phyloP scores from a whole-genome alignment of 2,888 invertebrate genomes.

The Agrochola macilenta region DNA sequence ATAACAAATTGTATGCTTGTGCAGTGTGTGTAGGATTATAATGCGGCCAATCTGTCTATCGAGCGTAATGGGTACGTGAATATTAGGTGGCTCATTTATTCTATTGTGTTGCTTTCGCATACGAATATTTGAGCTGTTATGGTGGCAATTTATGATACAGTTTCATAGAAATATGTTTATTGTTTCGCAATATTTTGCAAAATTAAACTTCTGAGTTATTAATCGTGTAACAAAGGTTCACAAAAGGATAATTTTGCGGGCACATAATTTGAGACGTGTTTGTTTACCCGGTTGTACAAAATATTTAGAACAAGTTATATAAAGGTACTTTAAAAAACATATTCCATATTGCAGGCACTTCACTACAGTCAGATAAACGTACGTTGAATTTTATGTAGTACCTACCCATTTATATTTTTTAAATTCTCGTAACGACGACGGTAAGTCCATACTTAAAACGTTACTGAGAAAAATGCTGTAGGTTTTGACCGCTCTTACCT shows the following conservation, averaged over 20 bases:
- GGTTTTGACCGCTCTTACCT: background rate
- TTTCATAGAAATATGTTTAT: slow-evolving; percentile 17
- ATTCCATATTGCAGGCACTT: background rate
- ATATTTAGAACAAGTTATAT: background rate
- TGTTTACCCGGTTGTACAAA: slow-evolving; percentile 12
- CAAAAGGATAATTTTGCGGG: slow-evolving; percentile 46
- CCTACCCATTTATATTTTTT: background rate
- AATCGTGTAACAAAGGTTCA: slow-evolving; percentile 21
- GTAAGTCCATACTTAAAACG: background rate
- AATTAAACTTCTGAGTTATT: slow-evolving; percentile 49
- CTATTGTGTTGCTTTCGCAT: slow-evolving; percentile 33
- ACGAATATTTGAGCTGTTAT: slow-evolving; percentile 30
- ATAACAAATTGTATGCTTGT: slow-evolving; percentile 18
- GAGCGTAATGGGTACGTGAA: slow-evolving; percentile 23
- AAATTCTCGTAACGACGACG: too few species aligned
- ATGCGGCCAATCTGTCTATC: slow-evolving; percentile 41
- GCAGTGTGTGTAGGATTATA: slow-evolving; percentile 23
- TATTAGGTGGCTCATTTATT: slow-evolving; percentile 40
- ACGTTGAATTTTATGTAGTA: background rate
- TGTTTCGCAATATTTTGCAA: slow-evolving; percentile 17
- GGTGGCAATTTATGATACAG: slow-evolving; percentile 21
- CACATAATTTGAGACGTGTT: slow-evolving; percentile 44
- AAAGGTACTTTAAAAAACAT: background rate
- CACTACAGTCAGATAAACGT: background rate
- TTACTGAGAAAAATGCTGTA: background rate